phyloP scores from a whole-genome alignment of 1,140 invertebrate species.

The Danaus plexippus region DNA sequence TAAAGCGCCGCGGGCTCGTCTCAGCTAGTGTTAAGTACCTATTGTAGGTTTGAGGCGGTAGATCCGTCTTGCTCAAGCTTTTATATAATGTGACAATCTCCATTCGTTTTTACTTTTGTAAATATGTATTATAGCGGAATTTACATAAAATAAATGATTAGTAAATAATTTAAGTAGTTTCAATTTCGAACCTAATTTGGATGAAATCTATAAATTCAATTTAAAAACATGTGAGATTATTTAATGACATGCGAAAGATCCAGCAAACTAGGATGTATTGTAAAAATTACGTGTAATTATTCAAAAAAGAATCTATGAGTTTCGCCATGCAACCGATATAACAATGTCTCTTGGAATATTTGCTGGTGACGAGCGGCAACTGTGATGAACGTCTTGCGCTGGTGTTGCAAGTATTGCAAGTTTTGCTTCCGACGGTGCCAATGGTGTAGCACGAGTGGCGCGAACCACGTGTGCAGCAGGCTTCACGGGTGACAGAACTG shows the following conservation, averaged over 20 bases:
- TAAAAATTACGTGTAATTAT: slow-evolving; percentile 35
- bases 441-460: no score
- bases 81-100: slow-evolving; percentile 63
- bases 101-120: slow-evolving; percentile 70
- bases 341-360: slow-evolving; percentile 27
- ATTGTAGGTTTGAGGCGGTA: slow-evolving; percentile 31
- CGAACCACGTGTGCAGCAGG: no score
- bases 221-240: no score
- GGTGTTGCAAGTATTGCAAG: not conserved
- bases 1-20: slow-evolving; percentile 23
- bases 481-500: no score
- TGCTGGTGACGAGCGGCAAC: slow-evolving; percentile 20
- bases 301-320: slow-evolving; percentile 52
- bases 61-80: slow-evolving; percentile 61
- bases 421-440: no score
- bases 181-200: slow-evolving; percentile 11
- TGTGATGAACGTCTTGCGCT: slow-evolving; percentile 4
- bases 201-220: no score
- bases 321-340: slow-evolving; percentile 46
- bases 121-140: slow-evolving; percentile 72
- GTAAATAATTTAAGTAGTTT: slow-evolving; percentile 31
- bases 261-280: not conserved
- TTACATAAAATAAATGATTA: slow-evolving; percentile 68
- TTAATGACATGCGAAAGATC: no score
- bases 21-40: slow-evolving; percentile 33